Evolutionary conservation across 1,140 invertebrate species (phyloP).

Genomic region (Drosophila bifasciata): DNA sequence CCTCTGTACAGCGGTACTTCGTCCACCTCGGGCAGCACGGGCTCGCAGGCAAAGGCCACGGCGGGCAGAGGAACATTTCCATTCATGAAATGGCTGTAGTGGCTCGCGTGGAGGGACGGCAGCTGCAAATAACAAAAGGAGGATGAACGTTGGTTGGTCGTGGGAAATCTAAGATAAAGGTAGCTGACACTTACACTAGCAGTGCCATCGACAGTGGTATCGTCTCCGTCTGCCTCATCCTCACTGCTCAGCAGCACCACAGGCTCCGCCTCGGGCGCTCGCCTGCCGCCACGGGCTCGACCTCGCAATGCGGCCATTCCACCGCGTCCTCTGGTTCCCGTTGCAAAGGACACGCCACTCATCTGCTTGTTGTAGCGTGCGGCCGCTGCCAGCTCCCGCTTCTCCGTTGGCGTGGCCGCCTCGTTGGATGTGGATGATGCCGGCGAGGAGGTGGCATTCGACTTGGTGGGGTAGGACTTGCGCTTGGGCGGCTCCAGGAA

Average conservation of each 20-base stretch:
- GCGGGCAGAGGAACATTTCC: slow-evolving; percentile 12
- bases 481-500: slow-evolving; percentile 86
- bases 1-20: slow-evolving; percentile 72
- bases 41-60: slow-evolving; percentile 66
- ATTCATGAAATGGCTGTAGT: no score
- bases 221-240: slow-evolving; percentile 84
- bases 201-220: slow-evolving; percentile 49
- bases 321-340: slow-evolving; percentile 42
- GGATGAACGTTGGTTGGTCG: slow-evolving; percentile 14
- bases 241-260: slow-evolving; percentile 88
- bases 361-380: slow-evolving; percentile 35
- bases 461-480: slow-evolving; percentile 83
- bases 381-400: slow-evolving; percentile 43
- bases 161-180: background rate
- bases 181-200: slow-evolving; percentile 38
- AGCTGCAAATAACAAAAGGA: slow-evolving; percentile 3
- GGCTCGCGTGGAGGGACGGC: no score
- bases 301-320: slow-evolving; percentile 66
- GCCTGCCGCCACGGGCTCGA: slow-evolving; percentile 58
- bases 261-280: slow-evolving; percentile 85
- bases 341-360: slow-evolving; percentile 11
- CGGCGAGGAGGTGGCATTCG: slow-evolving; percentile 39
- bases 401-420: slow-evolving; percentile 55
- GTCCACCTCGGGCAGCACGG: slow-evolving; percentile 63
- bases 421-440: slow-evolving; percentile 56